phyloP scores from a whole-genome alignment of 2,113 vertebrate species.

The Psammodynastes pulverulentus region DNA sequence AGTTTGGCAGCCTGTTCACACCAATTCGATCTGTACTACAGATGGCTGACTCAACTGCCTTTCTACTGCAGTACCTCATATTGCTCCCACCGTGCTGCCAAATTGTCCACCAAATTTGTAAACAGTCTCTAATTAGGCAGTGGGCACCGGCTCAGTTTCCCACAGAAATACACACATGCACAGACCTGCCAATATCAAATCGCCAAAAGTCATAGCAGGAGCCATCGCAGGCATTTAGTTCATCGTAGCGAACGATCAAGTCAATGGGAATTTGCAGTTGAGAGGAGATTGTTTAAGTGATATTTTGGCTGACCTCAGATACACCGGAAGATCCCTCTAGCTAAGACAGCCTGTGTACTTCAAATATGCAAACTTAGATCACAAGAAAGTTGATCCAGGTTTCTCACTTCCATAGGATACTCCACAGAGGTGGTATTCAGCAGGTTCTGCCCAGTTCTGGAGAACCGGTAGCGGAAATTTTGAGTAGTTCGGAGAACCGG shows the following conservation, averaged over 20 bases:
- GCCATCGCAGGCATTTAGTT: background rate
- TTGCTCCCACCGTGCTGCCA: conserved; percentile 25
- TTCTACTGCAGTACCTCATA: conserved; percentile 26
- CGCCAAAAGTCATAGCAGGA: conserved; percentile 25
- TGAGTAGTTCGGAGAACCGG: too few relatives aligned
- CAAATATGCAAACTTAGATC: background rate
- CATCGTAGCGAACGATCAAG: conserved; percentile 13
- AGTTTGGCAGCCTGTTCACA: conserved; percentile 22
- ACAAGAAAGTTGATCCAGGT: background rate
- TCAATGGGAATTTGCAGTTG: background rate
- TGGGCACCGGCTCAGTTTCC: conserved; percentile 33
- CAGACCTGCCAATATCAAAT: conserved; percentile 19
- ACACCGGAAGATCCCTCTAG: background rate
- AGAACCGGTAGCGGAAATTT: too few relatives aligned
- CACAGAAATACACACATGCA: conserved; percentile 32
- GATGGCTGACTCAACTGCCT: conserved; percentile 32
- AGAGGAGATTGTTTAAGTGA: conserved; percentile 1
- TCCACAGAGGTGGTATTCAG: too few relatives aligned
- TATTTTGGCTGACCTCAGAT: background rate
- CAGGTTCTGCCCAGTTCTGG: too few relatives aligned
- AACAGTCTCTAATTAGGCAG: conserved; percentile 34
- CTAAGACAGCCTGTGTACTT: background rate
- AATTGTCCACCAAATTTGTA: conserved; percentile 37
- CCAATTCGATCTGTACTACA: conserved; percentile 24
- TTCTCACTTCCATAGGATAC: background rate